phyloP scores from a whole-genome alignment of 2,797 vertebrate species.

The Synaphobranchus kaupii region DNA sequence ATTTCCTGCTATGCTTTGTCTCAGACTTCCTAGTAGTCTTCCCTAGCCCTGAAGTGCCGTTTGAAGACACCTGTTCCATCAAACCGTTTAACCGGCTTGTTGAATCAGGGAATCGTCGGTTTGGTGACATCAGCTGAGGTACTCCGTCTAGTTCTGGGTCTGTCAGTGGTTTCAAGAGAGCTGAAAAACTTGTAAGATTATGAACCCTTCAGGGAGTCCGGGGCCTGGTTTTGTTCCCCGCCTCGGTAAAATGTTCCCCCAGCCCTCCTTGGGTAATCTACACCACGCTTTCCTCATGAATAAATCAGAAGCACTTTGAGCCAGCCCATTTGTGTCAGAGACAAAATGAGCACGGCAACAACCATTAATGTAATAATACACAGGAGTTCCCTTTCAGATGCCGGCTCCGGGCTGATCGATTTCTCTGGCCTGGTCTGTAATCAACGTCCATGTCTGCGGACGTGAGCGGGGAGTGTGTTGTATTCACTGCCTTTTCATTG shows the following conservation, averaged over 20 bases:
- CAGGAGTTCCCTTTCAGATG: not conserved
- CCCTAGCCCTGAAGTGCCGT: not conserved
- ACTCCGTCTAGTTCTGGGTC: not conserved
- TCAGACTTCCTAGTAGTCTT: not conserved
- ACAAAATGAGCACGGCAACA: not conserved
- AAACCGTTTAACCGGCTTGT: not conserved
- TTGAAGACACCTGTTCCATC: not conserved
- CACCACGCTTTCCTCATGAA: slow-evolving; percentile 8
- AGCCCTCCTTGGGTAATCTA: not conserved
- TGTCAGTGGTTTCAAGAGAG: not conserved
- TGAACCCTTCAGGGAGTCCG: not conserved
- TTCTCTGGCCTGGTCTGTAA: slow-evolving; percentile 13
- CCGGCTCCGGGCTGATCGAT: not conserved
- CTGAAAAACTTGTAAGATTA: not conserved
- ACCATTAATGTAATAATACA: not conserved
- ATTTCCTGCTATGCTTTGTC: not conserved
- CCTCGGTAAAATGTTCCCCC: not conserved
- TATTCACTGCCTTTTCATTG: not conserved
- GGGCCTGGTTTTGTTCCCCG: not conserved
- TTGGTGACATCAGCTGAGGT: not conserved
- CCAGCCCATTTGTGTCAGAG: slow-evolving; percentile 6
- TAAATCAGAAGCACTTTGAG: slow-evolving; percentile 3
- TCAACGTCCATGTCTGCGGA: not conserved
- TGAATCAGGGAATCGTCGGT: not conserved
- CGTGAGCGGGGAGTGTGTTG: not conserved